These are phyloP conservation scores for Mamestra brassicae DNA, from an alignment of 2,888 invertebrate species.

Conservation along the genomic window DNA sequence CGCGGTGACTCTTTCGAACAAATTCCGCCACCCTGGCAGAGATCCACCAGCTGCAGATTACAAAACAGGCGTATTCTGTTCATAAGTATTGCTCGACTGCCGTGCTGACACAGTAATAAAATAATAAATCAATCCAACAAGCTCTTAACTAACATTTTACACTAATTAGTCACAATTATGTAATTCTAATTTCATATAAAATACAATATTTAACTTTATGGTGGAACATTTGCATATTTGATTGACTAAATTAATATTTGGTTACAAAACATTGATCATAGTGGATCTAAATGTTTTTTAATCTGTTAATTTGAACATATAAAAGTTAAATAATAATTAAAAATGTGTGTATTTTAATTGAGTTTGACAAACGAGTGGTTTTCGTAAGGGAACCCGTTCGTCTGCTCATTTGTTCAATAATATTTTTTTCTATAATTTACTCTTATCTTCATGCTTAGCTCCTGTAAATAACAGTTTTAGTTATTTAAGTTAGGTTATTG, in stretches of 20 bases:
- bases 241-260: constrained; percentile 60
- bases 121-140: constrained; percentile 45
- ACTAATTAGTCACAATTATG: constrained; percentile 37
- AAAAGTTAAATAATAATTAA: constrained; percentile 27
- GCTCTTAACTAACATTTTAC: constrained; percentile 4
- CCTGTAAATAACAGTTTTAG: too few species aligned
- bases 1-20: too few species aligned
- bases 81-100: too few species aligned
- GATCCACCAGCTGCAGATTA: too few species aligned
- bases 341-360: constrained; percentile 33
- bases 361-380: constrained; percentile 25
- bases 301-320: constrained; percentile 39
- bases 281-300: constrained; percentile 32
- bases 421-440: too few species aligned
- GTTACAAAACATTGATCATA: constrained; percentile 43
- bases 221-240: constrained; percentile 53
- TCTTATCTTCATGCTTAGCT: too few species aligned
- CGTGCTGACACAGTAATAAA: constrained; percentile 11
- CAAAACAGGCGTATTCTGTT: too few species aligned
- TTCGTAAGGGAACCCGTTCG: background rate
- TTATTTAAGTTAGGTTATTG: too few species aligned
- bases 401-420: too few species aligned
- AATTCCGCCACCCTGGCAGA: too few species aligned
- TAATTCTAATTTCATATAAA: constrained; percentile 30
- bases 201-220: constrained; percentile 38